These are phyloP conservation scores for Astur gentilis DNA, from an alignment of 2,113 vertebrate species.

Conservation along the genomic window DNA sequence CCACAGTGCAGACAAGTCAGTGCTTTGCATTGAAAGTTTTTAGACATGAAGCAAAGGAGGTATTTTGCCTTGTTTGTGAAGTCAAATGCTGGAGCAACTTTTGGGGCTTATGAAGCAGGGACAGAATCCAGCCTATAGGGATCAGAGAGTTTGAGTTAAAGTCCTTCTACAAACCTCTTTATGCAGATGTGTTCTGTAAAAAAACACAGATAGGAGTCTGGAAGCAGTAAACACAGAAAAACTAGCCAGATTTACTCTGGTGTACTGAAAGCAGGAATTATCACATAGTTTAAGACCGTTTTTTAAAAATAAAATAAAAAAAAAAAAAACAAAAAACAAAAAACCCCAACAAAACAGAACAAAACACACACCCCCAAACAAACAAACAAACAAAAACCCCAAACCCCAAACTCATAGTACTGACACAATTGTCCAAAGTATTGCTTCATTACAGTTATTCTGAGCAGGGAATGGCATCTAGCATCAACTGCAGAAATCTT, in stretches of 20 bases:
- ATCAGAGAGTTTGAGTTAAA: background rate
- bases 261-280: background rate
- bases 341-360: no score
- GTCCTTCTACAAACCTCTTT: background rate
- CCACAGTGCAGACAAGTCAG: accelerated
- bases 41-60: background rate
- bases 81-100: background rate
- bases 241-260: background rate
- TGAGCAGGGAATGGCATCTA: background rate
- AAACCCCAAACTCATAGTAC: background rate
- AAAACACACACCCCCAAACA: no score
- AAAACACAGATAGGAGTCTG: background rate
- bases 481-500: background rate
- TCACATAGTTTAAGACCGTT: background rate
- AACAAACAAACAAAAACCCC: background rate
- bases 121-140: background rate
- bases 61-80: background rate
- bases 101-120: background rate
- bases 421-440: background rate
- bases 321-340: background rate
- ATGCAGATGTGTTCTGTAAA: background rate
- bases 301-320: background rate
- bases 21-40: background rate
- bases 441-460: background rate
- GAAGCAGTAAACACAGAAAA: background rate